A percentile compares a stretch with the other conserved stretches of the same genome.
Conservation (phyloP, 2,797 vertebrate species). For the Macropus fuliginosus region DNA sequence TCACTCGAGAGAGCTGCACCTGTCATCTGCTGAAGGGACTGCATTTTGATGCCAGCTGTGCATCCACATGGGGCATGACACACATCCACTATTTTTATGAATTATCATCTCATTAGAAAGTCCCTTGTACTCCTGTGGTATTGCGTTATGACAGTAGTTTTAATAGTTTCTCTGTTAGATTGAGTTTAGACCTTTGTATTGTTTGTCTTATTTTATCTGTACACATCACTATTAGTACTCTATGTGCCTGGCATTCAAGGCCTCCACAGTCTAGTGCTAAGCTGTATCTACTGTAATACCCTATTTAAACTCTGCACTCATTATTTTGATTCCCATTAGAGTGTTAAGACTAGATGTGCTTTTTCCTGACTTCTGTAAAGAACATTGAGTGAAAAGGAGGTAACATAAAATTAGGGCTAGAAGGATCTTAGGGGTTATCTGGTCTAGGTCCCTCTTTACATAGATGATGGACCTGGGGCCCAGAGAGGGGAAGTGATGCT, state of each 20-base stretch:
- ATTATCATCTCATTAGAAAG: not conserved
- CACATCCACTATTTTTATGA: not conserved
- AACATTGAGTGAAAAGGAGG: not conserved
- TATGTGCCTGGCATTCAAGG: not conserved
- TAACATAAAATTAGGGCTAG: not conserved
- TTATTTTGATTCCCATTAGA: not conserved
- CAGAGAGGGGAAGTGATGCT: not conserved
- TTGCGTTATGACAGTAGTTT: not conserved
- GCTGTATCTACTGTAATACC: not conserved
- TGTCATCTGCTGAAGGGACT: not conserved
- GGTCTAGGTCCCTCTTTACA: not conserved
- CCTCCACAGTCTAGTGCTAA: not conserved
- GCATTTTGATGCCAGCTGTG: not conserved
- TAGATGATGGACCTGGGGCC: not conserved
- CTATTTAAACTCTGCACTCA: not conserved
- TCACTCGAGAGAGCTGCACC: not conserved
- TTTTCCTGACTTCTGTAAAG: not conserved
- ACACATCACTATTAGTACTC: not conserved
- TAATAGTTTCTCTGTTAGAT: no score
- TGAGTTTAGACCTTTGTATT: no score
- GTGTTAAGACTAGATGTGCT: not conserved
- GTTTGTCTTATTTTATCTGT: slow-evolving; percentile 23
- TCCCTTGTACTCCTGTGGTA: not conserved
- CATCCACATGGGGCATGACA: not conserved
- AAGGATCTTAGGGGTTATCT: not conserved